These are phyloP conservation scores for Oxyruncus cristatus DNA, from an alignment of 2,113 vertebrate genomes.

Conservation along the genomic window DNA sequence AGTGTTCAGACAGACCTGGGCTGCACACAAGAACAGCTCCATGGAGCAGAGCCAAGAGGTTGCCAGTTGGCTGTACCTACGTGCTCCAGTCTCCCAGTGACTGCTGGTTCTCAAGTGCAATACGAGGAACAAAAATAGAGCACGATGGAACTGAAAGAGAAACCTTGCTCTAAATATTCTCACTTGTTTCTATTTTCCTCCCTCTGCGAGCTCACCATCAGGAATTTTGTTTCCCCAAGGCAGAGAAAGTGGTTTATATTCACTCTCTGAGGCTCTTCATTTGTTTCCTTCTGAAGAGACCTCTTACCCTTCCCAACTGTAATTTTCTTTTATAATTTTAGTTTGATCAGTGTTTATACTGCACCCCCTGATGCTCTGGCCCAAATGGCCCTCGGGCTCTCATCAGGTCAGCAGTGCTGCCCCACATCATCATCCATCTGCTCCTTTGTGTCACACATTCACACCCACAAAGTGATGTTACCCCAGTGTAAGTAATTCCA, in stretches of 20 bases:
- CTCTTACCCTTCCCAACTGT: neutral
- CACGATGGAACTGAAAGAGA: constrained; percentile 51
- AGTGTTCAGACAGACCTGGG: neutral
- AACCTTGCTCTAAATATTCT: constrained; percentile 39
- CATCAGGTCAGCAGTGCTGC: neutral
- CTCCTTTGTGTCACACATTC: neutral
- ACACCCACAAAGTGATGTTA: neutral
- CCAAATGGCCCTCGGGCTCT: neutral
- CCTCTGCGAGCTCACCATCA: neutral
- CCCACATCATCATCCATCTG: neutral
- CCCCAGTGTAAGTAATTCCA: constrained; percentile 18
- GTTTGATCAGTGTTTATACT: neutral
- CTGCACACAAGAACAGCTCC: neutral
- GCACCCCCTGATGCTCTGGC: neutral
- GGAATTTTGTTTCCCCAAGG: neutral
- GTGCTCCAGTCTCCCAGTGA: accelerated
- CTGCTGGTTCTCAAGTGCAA: neutral
- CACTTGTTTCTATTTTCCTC: constrained; percentile 40
- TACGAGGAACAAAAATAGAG: neutral
- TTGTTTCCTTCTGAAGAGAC: neutral
- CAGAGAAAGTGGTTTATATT: neutral
- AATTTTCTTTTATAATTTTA: neutral
- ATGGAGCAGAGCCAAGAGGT: neutral
- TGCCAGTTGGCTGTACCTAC: neutral
- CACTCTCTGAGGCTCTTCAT: neutral